These are phyloP conservation scores for Colinus virginianus DNA, from an alignment of 2,113 vertebrate genomes.

Conservation along the genomic window DNA sequence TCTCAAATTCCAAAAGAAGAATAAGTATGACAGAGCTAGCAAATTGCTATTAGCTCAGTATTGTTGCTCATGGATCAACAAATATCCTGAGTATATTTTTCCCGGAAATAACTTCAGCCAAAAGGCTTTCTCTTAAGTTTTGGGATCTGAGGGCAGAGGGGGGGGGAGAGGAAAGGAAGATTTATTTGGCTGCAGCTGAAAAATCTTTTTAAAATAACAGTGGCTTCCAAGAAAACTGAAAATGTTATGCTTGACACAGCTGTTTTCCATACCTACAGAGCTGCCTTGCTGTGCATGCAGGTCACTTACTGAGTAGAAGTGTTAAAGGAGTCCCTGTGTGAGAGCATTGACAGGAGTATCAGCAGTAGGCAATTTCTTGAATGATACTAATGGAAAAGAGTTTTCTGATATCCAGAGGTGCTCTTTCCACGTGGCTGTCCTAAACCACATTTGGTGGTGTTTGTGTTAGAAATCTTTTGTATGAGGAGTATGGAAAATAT, in stretches of 20 bases:
- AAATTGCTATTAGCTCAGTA: neutral
- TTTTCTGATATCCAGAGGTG: neutral
- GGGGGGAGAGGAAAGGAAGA: neutral
- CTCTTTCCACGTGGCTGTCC: neutral
- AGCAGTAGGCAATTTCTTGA: neutral
- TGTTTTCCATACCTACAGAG: neutral
- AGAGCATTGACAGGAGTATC: neutral
- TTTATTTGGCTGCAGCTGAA: neutral
- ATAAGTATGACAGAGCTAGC: neutral
- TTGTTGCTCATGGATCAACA: neutral
- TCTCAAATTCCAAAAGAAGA: neutral
- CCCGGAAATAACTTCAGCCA: neutral
- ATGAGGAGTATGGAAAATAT: conserved; percentile 40
- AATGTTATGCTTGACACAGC: neutral
- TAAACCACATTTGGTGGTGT: neutral
- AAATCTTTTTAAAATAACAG: neutral
- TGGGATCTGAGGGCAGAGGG: neutral
- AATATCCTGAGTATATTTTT: neutral
- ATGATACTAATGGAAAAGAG: neutral
- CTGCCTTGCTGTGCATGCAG: neutral
- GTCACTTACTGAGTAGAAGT: neutral
- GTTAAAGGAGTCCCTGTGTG: neutral
- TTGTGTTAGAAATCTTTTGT: neutral
- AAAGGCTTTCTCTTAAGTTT: neutral
- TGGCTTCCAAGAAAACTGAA: neutral